Evolutionary conservation across 2,888 invertebrate species (phyloP), one percentile per base, ranked within the genome.

Genomic region (Drosophila quinaria): DNA sequence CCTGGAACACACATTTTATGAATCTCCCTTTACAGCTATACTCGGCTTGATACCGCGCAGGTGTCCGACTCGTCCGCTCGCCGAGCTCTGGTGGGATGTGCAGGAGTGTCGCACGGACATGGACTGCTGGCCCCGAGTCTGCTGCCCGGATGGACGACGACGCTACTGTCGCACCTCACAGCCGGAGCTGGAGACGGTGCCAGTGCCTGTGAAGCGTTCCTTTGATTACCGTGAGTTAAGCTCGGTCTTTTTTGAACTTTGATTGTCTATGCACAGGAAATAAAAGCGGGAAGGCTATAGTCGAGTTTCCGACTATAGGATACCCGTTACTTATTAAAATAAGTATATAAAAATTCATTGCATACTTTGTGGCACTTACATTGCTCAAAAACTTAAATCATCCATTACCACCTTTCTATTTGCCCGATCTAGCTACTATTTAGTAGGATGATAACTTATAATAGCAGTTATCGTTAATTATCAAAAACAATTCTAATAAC

Each of bases 71-170:
- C 93, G 95, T 54, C 95, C 96, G 2, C 92, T 96, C 17, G 95
- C 96, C 0, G 96, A 96, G 92, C 93, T 95, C 11, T 93, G 95
- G 80, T 95, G 96, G 90, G 95, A 96, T 66, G 94, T 96, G 15
- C 95, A 95, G 90, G 94, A 95, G 64, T 96, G 96, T 87, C 93
- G 94, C 78, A 93, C 93, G 0, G 96, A 96, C 87, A 92, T 94
- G 15, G 96, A 96, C 84, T 96, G 96, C 91, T 95, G 95, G 94
- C 95, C 96, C 13, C 93, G 96, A 29, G 94, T 96, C 64, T 96
- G 96, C 91, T 96, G 96, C 78, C 95, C 96, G 0, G 96, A 96
- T 90, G 95, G 94, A 77, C 92, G 92, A 2, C 94, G 94, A 55
- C 95, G 95, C 76, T 96, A 95, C 90, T 96, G 96, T 90, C 94